Evolutionary conservation across 2,113 vertebrate species (phyloP), one percentile per base, ranked within the genome.

Genomic region (Pachyramphus minor): DNA sequence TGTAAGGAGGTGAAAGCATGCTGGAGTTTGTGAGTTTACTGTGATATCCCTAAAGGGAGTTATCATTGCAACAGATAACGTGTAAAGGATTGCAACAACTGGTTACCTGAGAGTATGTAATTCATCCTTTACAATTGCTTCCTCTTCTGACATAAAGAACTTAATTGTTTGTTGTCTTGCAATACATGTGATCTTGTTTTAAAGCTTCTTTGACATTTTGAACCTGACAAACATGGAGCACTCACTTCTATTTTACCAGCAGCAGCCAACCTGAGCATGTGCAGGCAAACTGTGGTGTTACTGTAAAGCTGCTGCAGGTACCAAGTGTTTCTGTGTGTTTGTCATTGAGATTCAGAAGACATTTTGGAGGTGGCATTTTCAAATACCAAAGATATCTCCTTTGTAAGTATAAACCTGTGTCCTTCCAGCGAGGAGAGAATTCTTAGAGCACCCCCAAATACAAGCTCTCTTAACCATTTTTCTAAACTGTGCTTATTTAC

Each of bases 21-120:
- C 53, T 39, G n/a, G 8, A 77, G 39, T 55, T 81, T 1, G 1
- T 69, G 55, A 35, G 44, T 79, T 74, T 59, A 19, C 53, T 47
- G 11, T 1, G 1, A 17, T 58, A 17, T 18, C 8, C 17, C 24
- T 77, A 52, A 82, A 47, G 24, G 47, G 12, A 63, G n/a, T 63
- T 27, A 73, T 63, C 1, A 0, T 56, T 81, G 47, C 53, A 53
- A 47, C 23, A 68, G 69, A 18, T 21, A 75, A 55, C 1, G 0
- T 41, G 14, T n/a, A 37, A 56, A 60, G 45, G 22, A 31, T 53
- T 72, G 31, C 60, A 60, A 42, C 37, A 39, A 59, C 27, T 9
- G 9, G 13, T 67, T 53, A 28, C 42, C 33, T 68, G 50, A 33
- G 10, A 53, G 14, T 37, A 15, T 49, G 27, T 53, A 28, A 80